These are phyloP conservation scores for Tupaia chinensis DNA, from an alignment of 2,113 vertebrate species.

Conservation along the genomic window DNA sequence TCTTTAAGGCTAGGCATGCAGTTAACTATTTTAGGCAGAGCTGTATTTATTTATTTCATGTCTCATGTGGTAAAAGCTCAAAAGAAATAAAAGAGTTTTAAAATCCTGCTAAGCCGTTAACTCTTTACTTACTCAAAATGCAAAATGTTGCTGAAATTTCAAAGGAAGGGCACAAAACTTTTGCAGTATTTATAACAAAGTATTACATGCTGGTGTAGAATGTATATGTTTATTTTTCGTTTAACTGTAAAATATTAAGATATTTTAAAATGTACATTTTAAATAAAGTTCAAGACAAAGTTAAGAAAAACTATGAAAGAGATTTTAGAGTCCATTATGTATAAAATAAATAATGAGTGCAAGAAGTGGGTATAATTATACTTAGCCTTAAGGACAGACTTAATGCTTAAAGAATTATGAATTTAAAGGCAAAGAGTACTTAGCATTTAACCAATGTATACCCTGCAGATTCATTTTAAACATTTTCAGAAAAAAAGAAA, in stretches of 20 bases:
- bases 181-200: neutral
- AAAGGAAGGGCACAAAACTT: neutral
- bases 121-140: neutral
- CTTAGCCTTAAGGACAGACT: neutral
- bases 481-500: neutral
- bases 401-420: neutral
- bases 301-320: slow-evolving; percentile 35
- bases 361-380: neutral
- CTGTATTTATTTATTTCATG: neutral
- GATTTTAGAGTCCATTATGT: neutral
- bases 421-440: neutral
- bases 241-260: slow-evolving; percentile 13
- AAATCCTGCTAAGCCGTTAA: slow-evolving; percentile 1
- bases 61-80: neutral
- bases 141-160: slow-evolving; percentile 23
- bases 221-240: neutral
- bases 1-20: neutral
- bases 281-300: neutral
- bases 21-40: slow-evolving; percentile 9
- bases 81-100: slow-evolving; percentile 6
- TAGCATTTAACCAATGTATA: neutral
- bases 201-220: neutral
- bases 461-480: neutral
- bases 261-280: slow-evolving; percentile 37
- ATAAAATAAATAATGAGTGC: slow-evolving; percentile 2